These are phyloP conservation scores for Bombus sibiricus DNA, from an alignment of 1,140 invertebrate species.

Conservation along the genomic window DNA sequence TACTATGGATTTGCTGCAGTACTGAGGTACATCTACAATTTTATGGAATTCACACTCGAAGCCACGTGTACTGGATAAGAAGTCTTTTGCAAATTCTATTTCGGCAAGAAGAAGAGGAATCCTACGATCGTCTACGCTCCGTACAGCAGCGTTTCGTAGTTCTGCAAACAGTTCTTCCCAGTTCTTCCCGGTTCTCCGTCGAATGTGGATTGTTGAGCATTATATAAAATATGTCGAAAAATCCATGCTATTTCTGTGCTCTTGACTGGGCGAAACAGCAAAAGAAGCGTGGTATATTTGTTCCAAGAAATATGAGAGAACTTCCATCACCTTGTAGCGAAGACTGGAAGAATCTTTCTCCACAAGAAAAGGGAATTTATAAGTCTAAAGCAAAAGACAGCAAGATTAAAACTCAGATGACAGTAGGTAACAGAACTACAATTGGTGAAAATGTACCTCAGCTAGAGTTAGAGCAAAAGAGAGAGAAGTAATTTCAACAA, in stretches of 20 bases:
- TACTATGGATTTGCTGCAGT: too few species aligned
- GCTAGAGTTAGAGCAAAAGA: constrained; percentile 29
- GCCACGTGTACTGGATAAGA: too few species aligned
- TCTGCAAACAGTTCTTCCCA: too few species aligned
- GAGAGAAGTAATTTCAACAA: constrained; percentile 50
- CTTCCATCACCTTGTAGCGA: constrained; percentile 73
- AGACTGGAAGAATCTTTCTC: constrained; percentile 65
- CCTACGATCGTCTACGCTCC: too few species aligned
- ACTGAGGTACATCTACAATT: too few species aligned
- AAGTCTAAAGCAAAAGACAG: constrained; percentile 52
- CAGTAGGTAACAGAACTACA: constrained; percentile 54
- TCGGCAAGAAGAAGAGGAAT: too few species aligned
- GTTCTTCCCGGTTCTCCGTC: neutral
- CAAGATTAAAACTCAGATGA: constrained; percentile 27
- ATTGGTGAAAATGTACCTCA: constrained; percentile 63
- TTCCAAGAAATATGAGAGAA: constrained; percentile 74
- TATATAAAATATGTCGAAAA: constrained; percentile 77
- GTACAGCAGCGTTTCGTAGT: too few species aligned
- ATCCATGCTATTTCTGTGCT: constrained; percentile 82
- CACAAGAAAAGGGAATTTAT: constrained; percentile 58
- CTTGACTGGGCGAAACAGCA: constrained; percentile 77
- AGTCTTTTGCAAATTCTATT: too few species aligned
- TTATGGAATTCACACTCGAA: too few species aligned
- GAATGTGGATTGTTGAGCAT: neutral
- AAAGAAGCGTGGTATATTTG: constrained; percentile 73